Evolutionary conservation across 2,888 invertebrate species (phyloP).

Genomic region (Herminia tarsipennalis): DNA sequence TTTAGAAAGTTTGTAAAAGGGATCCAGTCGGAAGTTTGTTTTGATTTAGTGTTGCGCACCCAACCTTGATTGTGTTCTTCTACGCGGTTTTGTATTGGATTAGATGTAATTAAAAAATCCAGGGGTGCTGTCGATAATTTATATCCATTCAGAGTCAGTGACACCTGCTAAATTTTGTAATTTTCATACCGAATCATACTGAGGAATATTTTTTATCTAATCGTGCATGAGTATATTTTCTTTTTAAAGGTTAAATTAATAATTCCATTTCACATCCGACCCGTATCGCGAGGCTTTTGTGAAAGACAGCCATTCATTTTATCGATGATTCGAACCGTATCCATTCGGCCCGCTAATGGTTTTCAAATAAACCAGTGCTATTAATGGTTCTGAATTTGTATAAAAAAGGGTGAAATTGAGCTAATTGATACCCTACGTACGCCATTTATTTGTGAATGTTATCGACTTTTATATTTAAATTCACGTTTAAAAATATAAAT

Average conservation of each 20-base stretch:
- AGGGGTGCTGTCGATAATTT: constrained; percentile 43
- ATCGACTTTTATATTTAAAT: constrained; percentile 6
- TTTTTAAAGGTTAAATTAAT: constrained; percentile 52
- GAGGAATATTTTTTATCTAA: constrained; percentile 11
- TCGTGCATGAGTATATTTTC: constrained; percentile 31
- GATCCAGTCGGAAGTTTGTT: constrained; percentile 79
- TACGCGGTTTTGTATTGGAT: constrained; percentile 75
- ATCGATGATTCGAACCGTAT: constrained; percentile 66
- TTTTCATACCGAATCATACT: constrained; percentile 9
- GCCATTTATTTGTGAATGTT: constrained; percentile 35
- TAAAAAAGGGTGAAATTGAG: constrained; percentile 59
- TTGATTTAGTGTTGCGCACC: constrained; percentile 79
- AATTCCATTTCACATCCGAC: constrained; percentile 57
- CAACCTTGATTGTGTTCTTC: constrained; percentile 76
- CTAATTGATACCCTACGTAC: constrained; percentile 60
- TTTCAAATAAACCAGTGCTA: constrained; percentile 74
- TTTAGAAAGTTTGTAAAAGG: constrained; percentile 83
- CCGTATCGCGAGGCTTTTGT: constrained; percentile 56
- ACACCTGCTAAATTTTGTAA: constrained; percentile 28
- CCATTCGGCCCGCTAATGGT: constrained; percentile 71
- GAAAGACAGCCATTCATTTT: constrained; percentile 71
- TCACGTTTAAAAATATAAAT: background rate
- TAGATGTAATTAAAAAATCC: constrained; percentile 71
- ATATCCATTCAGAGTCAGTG: constrained; percentile 31
- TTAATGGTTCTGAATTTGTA: constrained; percentile 68